A percentile compares a stretch with the other conserved stretches of the same genome.
phyloP scores from a whole-genome alignment of 1,140 invertebrate genomes.

The Aphaenogaster rudis region DNA sequence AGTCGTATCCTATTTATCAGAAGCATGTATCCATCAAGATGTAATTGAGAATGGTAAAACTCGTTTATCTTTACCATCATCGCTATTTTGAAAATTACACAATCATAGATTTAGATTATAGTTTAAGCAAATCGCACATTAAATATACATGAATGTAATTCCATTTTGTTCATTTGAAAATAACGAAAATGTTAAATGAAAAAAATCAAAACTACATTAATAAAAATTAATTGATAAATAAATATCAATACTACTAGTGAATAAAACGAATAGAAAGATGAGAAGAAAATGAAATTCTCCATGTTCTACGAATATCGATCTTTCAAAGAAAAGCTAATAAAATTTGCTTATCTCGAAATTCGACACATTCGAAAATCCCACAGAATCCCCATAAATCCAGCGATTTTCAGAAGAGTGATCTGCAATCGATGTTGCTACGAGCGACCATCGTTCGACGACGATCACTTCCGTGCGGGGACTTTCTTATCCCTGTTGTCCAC shows the following conservation, averaged over 20 bases:
- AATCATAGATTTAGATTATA: not conserved
- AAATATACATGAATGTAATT: not conserved
- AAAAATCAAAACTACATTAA: not conserved
- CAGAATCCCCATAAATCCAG: not conserved
- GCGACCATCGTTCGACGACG: conserved; percentile 6
- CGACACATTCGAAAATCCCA: not conserved
- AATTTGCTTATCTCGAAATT: conserved; percentile 6
- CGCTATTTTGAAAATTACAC: conserved; percentile 23
- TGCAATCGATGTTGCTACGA: conserved; percentile 21
- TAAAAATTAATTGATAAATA: conserved; percentile 1
- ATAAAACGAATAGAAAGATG: not conserved
- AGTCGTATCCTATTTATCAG: conserved; percentile 19
- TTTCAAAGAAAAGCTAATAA: not conserved
- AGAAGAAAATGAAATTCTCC: not conserved
- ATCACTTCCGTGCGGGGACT: not conserved
- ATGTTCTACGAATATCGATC: not conserved
- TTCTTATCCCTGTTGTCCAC: not conserved
- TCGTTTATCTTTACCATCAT: conserved; percentile 10
- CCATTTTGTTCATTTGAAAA: not conserved
- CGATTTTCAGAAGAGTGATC: conserved; percentile 11
- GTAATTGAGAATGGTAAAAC: conserved; percentile 12
- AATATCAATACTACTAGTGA: not conserved
- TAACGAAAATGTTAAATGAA: not conserved
- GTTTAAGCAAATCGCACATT: not conserved
- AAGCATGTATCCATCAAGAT: conserved; percentile 13